Evolutionary conservation across 2,113 vertebrate species (phyloP).

Genomic region (Seriola rivoliana): DNA sequence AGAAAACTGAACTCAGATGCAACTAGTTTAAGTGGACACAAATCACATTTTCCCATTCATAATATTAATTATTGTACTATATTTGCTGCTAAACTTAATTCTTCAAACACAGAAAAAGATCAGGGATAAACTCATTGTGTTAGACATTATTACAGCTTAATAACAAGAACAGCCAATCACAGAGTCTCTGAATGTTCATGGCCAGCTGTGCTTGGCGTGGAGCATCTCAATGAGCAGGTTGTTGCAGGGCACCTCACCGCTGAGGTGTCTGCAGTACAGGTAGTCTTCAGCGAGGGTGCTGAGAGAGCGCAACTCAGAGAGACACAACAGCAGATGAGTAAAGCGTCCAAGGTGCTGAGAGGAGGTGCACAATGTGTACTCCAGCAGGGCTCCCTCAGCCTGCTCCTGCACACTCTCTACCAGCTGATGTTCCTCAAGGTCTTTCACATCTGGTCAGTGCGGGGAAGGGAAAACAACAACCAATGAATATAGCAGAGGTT

Average conservation of each 20-base stretch:
- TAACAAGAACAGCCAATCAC: background rate
- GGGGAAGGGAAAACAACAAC: background rate
- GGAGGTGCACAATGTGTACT: conserved; percentile 90
- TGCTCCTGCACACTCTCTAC: conserved; percentile 91
- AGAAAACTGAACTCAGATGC: background rate
- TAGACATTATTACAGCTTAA: background rate
- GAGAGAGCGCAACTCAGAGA: conserved; percentile 89
- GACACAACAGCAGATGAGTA: conserved; percentile 88
- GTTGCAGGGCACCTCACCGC: conserved; percentile 92
- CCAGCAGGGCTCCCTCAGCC: conserved; percentile 89
- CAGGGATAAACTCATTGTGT: background rate
- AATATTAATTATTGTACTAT: background rate
- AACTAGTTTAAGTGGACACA: background rate
- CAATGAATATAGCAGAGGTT: background rate
- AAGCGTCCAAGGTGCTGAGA: conserved; percentile 89
- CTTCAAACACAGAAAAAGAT: background rate
- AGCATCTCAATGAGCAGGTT: conserved; percentile 97
- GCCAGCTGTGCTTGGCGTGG: conserved; percentile 89
- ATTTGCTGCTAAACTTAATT: background rate
- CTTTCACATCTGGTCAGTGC: conserved; percentile 86
- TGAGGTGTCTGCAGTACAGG: conserved; percentile 92
- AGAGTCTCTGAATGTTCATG: conserved; percentile 39
- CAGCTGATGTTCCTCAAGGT: conserved; percentile 89
- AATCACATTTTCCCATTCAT: background rate
- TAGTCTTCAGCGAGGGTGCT: conserved; percentile 92